Conservation (phyloP, 2,797 vertebrate genomes). For the Neostethus bicornis region DNA sequence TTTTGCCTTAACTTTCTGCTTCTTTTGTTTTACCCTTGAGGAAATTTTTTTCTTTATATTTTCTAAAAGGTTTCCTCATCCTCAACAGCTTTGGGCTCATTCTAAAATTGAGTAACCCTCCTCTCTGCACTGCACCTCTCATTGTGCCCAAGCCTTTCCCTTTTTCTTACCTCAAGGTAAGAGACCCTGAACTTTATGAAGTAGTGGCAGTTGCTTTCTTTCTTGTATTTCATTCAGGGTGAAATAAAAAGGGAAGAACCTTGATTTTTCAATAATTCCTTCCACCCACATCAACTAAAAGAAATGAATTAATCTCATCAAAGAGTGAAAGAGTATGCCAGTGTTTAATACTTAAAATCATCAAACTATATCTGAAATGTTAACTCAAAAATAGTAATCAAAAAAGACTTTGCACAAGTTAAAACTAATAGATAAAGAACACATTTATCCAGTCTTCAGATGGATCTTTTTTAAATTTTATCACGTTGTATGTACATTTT, state of each 20-base stretch:
- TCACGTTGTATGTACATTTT: too few species aligned
- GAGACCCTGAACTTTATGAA: not conserved
- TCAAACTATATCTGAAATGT: not conserved
- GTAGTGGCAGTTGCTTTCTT: not conserved
- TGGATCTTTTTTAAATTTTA: too few species aligned
- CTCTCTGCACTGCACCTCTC: conserved; percentile 13
- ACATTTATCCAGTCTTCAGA: too few species aligned
- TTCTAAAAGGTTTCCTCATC: conserved; percentile 7
- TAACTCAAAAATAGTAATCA: not conserved
- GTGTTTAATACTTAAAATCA: not conserved
- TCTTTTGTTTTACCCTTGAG: conserved; percentile 18
- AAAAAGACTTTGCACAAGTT: not conserved
- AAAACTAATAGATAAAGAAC: too few species aligned
- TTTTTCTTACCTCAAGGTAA: conserved; percentile 1
- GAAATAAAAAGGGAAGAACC: not conserved
- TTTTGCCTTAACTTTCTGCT: too few species aligned
- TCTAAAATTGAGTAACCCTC: conserved; percentile 41
- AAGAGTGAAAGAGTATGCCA: not conserved
- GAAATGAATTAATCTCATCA: not conserved
- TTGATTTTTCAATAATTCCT: not conserved
- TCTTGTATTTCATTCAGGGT: not conserved
- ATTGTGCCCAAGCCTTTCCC: conserved; percentile 4
- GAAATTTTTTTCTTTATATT: conserved; percentile 34
- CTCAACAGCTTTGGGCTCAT: conserved; percentile 30
- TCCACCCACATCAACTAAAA: not conserved